Conservation (phyloP, 1,140 invertebrate species). For the Drosophila insularis region DNA sequence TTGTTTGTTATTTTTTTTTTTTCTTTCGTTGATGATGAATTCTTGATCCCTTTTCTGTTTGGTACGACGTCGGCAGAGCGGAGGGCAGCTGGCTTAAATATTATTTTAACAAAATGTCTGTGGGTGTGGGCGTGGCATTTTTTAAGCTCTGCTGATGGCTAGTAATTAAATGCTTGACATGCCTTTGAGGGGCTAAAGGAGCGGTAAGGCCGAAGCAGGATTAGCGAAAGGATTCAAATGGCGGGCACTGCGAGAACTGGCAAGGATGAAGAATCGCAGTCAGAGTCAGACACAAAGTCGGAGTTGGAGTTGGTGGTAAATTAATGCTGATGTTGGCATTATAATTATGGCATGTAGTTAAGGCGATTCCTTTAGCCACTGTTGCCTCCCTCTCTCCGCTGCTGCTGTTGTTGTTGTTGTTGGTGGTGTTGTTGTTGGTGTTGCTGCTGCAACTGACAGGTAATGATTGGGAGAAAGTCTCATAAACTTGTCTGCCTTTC, state of each 20-base stretch:
- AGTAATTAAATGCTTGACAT: constrained; percentile 81
- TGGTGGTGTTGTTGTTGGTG: not conserved
- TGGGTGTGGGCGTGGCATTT: constrained; percentile 42
- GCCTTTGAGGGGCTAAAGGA: constrained; percentile 25
- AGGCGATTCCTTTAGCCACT: constrained; percentile 45
- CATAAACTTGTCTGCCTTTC: constrained; percentile 12
- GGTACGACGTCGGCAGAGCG: not conserved
- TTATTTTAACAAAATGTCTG: constrained; percentile 70
- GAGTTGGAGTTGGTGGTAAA: constrained; percentile 34
- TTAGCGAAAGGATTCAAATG: constrained; percentile 53
- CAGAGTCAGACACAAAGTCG: constrained; percentile 19
- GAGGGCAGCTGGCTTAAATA: constrained; percentile 57
- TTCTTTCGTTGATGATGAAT: constrained; percentile 66
- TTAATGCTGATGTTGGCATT: constrained; percentile 71
- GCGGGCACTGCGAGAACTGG: constrained; percentile 19
- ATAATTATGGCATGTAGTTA: constrained; percentile 72
- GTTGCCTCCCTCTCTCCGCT: not conserved
- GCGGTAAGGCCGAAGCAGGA: constrained; percentile 44
- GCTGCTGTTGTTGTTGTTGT: too few relatives aligned
- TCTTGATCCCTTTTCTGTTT: constrained; percentile 40
- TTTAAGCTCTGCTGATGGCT: constrained; percentile 74
- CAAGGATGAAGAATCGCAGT: constrained; percentile 16
- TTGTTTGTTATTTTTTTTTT: constrained; percentile 77
- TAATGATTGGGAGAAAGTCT: constrained; percentile 19
- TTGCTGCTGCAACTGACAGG: constrained; percentile 36